Percentiles rank a stretch among this genome's conserved stretches.
These are phyloP conservation scores for Cyrtodaria siliqua DNA, from an alignment of 2,888 invertebrate genomes.

Conservation along the genomic window DNA sequence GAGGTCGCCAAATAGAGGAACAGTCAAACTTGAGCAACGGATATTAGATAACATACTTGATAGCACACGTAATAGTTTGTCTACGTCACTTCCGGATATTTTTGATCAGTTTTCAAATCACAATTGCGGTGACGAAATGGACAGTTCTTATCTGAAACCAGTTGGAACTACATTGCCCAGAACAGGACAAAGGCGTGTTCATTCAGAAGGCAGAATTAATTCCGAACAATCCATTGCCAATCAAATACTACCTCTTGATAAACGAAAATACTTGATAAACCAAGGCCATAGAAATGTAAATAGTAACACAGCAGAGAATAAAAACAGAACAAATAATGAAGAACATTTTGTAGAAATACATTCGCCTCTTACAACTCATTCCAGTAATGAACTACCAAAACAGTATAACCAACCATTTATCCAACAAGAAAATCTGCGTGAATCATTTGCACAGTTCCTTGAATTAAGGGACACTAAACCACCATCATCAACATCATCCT, in stretches of 20 bases:
- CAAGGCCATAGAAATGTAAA: slow-evolving; percentile 3
- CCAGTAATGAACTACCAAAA: slow-evolving; percentile 18
- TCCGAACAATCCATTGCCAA: not conserved
- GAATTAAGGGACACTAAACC: slow-evolving; percentile 36
- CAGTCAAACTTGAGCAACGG: slow-evolving; percentile 42
- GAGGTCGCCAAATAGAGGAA: slow-evolving; percentile 49
- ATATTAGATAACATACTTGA: slow-evolving; percentile 25
- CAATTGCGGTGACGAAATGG: slow-evolving; percentile 3
- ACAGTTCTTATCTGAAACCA: not conserved
- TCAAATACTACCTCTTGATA: slow-evolving; percentile 52
- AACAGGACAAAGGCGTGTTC: slow-evolving; percentile 27
- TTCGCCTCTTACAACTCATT: not conserved
- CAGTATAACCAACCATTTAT: slow-evolving; percentile 6
- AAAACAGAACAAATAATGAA: slow-evolving; percentile 1
- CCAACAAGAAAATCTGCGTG: slow-evolving; percentile 23
- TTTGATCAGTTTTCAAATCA: slow-evolving; percentile 23
- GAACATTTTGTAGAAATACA: not conserved
- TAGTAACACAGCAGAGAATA: not conserved
- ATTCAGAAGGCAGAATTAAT: slow-evolving; percentile 28
- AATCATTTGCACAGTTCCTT: slow-evolving; percentile 46
- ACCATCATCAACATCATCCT: slow-evolving; percentile 25
- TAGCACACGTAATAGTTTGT: slow-evolving; percentile 12
- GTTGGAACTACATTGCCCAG: slow-evolving; percentile 39
- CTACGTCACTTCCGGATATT: slow-evolving; percentile 52
- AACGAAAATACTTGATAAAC: slow-evolving; percentile 63